Evolutionary conservation across 2,113 vertebrate genomes (phyloP), one percentile per base, ranked within the genome.

Genomic region (Psittacara wagleri): DNA sequence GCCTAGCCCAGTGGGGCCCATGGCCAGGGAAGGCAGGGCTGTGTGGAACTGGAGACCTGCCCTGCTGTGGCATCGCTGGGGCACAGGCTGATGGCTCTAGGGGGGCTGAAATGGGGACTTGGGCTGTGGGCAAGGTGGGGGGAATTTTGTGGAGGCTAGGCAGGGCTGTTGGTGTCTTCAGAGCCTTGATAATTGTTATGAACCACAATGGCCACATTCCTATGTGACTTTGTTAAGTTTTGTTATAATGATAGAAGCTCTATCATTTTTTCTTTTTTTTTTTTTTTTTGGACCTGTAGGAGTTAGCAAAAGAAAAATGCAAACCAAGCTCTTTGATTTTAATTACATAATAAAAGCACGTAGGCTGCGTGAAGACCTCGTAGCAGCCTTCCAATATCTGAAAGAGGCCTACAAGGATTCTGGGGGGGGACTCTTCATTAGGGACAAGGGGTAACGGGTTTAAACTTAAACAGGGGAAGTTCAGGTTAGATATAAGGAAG

Each of bases 131-230:
- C 3, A n/a, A 19, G 6, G 4, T 13, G 2, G 14, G 13, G 16
- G 16, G 3, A 67, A 31, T 1, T 20, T 15, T 0, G 1, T 1
- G 4, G 27, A 33, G 7, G 9, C 10, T 35, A 69, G 29, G 7
- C 17, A 79, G 48, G 23, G 10, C 24, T 69, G 35, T 31, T 68
- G 12, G 19, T 44, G 10, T 43, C 33, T 33, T 79, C 35, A 80
- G 27, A 57, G 28, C 10, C 28, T 51, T 80, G 25, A 27, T 8
- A 51, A 19, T 41, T 41, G 28, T 55, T 75, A 14, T 9, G 59
- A 59, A 54, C 4, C 29, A 15, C n/a, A 59, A 13, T 28, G 39
- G 6, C 8, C 29, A 48, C 23, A 66, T 41, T 78, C 20, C 6
- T 72, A 24, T 52, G 13, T 39, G 31, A 64, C 9, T 49, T 92